A percentile compares a stretch with the other conserved stretches of the same genome.
These are phyloP conservation scores for Ceyx margarethae DNA, from an alignment of 2,113 vertebrate species.

Conservation along the genomic window DNA sequence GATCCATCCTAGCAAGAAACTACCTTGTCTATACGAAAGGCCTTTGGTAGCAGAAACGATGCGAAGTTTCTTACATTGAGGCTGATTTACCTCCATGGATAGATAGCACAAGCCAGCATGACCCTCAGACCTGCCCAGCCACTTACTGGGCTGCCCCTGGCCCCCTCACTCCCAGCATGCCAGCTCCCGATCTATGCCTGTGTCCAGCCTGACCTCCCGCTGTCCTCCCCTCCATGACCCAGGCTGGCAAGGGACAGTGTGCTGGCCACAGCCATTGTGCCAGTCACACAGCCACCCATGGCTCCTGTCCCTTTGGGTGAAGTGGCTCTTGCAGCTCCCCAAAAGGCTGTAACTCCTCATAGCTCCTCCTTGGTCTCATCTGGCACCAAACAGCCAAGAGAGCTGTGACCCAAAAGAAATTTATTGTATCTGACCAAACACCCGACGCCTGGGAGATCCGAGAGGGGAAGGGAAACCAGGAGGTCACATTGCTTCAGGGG, in stretches of 20 bases:
- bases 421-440: neutral
- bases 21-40: neutral
- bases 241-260: neutral
- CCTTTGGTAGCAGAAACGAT: neutral
- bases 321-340: neutral
- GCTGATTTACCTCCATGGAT: neutral
- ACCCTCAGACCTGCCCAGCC: neutral
- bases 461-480: neutral
- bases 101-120: neutral
- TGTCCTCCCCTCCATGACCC: neutral
- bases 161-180: neutral
- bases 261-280: fast-evolving
- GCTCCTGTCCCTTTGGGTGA: too few species aligned
- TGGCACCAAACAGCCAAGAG: neutral
- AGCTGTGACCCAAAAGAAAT: fast-evolving
- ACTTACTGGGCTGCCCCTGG: neutral
- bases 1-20: neutral
- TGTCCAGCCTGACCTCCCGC: neutral
- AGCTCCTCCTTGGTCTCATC: too few species aligned
- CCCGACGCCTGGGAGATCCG: neutral
- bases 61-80: too few species aligned
- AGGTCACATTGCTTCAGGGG: neutral
- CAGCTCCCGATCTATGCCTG: neutral
- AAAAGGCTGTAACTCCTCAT: neutral
- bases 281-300: fast-evolving